Evolutionary conservation across 2,113 vertebrate species (phyloP).

Genomic region (Egretta garzetta): DNA sequence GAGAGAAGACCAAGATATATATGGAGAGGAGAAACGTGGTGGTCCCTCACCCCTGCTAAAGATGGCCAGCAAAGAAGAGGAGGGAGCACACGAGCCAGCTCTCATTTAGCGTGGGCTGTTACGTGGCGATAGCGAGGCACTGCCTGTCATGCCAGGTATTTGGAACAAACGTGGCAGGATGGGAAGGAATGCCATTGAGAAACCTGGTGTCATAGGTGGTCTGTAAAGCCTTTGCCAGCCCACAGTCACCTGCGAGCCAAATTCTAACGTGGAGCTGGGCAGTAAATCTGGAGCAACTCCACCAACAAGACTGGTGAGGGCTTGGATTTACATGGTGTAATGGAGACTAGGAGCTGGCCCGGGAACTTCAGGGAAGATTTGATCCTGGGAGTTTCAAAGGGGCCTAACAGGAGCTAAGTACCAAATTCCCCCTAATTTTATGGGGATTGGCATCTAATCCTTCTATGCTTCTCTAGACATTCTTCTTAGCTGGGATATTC

Average conservation of each 20-base stretch:
- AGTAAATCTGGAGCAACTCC: constrained; percentile 2
- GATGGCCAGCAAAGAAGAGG: background rate
- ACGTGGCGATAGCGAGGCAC: accelerated
- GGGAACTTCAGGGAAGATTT: background rate
- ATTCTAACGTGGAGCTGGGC: background rate
- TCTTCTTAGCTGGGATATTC: background rate
- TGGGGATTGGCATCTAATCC: background rate
- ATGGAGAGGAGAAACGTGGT: background rate
- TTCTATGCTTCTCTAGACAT: background rate
- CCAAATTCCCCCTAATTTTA: constrained; percentile 24
- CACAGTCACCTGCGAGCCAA: background rate
- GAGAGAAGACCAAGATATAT: background rate
- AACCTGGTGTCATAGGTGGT: background rate
- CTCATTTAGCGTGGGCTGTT: accelerated
- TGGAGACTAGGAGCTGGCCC: background rate
- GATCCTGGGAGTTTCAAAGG: background rate
- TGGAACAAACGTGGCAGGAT: accelerated
- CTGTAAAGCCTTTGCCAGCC: background rate
- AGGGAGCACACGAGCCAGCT: background rate
- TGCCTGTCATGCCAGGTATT: background rate
- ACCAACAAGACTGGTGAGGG: background rate
- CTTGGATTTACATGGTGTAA: constrained; percentile 46
- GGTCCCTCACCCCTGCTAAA: background rate
- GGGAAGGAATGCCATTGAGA: background rate
- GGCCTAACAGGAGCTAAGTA: background rate